Evolutionary conservation across 2,113 vertebrate genomes (phyloP), one percentile per base, ranked within the genome.

Genomic region (Vimba vimba): DNA sequence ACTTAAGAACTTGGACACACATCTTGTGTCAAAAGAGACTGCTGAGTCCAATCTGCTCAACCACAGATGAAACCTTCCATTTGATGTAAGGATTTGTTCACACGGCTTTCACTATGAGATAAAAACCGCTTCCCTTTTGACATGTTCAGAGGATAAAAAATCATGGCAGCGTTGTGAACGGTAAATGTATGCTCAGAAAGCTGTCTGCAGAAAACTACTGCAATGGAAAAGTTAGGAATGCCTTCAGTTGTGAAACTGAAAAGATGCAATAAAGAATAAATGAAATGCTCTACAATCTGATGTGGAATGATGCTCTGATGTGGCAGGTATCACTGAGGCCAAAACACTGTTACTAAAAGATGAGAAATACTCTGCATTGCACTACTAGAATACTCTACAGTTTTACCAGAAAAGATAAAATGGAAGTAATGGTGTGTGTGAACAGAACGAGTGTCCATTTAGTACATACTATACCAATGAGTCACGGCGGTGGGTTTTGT

Each of bases 31-130:
- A 59, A 57, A 59, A 33, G 76, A 78, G 21, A 36, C 52, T 36
- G 25, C 62, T 15, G 4, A 27, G 17, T 74, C 39, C 43, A 74
- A 4, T 74, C 10, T 74, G 23, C 71, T 45, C 23, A 47, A 25
- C 21, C 39, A 43, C 71, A 23, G 23, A 74, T 74, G 71, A 74
- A 74, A 74, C 36, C 47, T 74, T 74, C 23, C 71, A 74, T 74
- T 74, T n/a, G 50, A 78, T 78, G 27, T 78, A 52, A 57, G 50
- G 17, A 45, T 19, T 17, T 8, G 13, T 9, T 76, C 6, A 17
- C 12, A 30, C 13, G 12, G 75, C 25, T 78, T 57, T 55, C 19
- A 36, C 75, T 78, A 57, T 27, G 52, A 78, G 17, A 78, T 55
- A 47, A 74, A 74, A 74, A 2, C 43, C 25, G 23, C 23, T 52